phyloP scores from a whole-genome alignment of 2,888 invertebrate species.

The Ectemnius lituratus region DNA sequence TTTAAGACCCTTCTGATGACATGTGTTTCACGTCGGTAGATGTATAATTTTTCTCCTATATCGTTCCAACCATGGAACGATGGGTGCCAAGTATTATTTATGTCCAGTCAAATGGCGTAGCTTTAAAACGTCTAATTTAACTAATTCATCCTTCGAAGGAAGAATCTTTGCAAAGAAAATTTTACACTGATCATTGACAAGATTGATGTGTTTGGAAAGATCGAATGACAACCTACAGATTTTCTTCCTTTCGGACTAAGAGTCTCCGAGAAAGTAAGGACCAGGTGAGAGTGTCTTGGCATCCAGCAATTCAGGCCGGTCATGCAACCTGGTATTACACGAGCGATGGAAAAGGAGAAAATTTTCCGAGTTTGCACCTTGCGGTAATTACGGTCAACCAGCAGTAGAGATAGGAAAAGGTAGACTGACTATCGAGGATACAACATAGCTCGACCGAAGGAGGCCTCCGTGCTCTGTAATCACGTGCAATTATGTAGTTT shows the following conservation, averaged over 20 bases:
- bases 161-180: not conserved
- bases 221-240: no score
- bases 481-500: slow-evolving; percentile 69
- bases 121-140: not conserved
- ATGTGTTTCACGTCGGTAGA: not conserved
- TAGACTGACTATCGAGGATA: slow-evolving; percentile 43
- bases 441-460: slow-evolving; percentile 40
- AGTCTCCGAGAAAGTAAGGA: not conserved
- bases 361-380: slow-evolving; percentile 75
- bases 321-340: slow-evolving; percentile 65
- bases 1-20: slow-evolving; percentile 24
- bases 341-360: slow-evolving; percentile 48
- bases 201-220: no score
- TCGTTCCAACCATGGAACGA: no score
- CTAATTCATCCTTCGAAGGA: not conserved
- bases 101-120: not conserved
- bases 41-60: not conserved
- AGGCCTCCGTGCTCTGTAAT: slow-evolving; percentile 68
- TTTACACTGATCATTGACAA: not conserved
- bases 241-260: no score
- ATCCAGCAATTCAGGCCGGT: slow-evolving; percentile 30
- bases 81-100: no score
- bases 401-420: slow-evolving; percentile 46
- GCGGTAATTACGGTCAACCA: slow-evolving; percentile 66
- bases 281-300: slow-evolving; percentile 23